Conservation (phyloP, 2,888 invertebrate species). For the Napeogenes inachia region DNA sequence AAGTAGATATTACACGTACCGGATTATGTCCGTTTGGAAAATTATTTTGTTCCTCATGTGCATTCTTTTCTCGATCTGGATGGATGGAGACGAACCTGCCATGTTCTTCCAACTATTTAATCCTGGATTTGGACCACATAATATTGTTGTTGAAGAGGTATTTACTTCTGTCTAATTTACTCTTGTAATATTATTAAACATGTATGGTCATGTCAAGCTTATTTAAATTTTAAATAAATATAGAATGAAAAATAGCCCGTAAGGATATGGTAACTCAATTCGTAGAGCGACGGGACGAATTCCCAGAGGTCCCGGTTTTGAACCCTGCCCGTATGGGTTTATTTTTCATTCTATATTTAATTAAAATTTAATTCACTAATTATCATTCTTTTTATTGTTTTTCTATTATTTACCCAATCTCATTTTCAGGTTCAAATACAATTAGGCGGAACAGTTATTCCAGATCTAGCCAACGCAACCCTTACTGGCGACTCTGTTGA, state of each 20-base stretch:
- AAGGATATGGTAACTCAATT: no score
- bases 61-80: constrained; percentile 83
- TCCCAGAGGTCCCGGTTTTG: no score
- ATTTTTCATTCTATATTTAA: background rate
- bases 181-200: no score
- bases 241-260: no score
- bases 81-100: constrained; percentile 85
- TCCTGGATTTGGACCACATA: constrained; percentile 85
- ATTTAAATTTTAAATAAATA: no score
- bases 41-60: constrained; percentile 86
- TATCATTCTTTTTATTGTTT: background rate
- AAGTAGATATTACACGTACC: constrained; percentile 92
- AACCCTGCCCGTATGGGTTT: no score
- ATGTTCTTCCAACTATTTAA: constrained; percentile 87
- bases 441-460: constrained; percentile 78
- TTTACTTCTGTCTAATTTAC: no score
- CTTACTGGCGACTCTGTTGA: constrained; percentile 86
- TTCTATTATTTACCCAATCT: constrained; percentile 3
- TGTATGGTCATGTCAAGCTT: no score
- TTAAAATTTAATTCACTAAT: no score
- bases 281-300: no score
- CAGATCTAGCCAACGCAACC: constrained; percentile 86
- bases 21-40: constrained; percentile 95
- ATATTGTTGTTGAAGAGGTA: constrained; percentile 86
- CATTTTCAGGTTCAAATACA: constrained; percentile 77